Conservation (phyloP, 2,113 vertebrate species). For the Nannobrachium achirus region DNA sequence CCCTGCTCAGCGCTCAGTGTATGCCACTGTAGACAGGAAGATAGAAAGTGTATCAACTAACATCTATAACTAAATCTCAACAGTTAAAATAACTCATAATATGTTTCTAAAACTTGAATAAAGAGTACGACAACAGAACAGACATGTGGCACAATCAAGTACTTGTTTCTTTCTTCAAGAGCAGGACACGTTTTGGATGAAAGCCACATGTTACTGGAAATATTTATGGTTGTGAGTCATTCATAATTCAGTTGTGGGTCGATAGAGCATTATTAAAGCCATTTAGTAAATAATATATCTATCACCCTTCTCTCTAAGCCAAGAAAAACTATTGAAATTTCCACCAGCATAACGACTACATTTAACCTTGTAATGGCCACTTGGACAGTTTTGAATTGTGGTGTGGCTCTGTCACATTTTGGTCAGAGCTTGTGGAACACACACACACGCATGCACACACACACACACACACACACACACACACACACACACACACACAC, state of each 20-base stretch:
- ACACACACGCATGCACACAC: too few species aligned
- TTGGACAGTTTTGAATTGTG: conserved; percentile 7
- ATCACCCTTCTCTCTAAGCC: neutral
- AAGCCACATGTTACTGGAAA: conserved; percentile 23
- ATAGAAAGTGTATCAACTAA: too few species aligned
- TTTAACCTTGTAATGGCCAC: conserved; percentile 14
- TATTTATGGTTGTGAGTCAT: conserved; percentile 9
- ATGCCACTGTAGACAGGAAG: too few species aligned
- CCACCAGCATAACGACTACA: conserved; percentile 6
- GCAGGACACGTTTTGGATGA: conserved; percentile 12
- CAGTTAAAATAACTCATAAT: too few species aligned
- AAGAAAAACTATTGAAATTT: neutral
- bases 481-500: too few species aligned
- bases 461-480: too few species aligned
- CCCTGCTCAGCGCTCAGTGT: too few species aligned
- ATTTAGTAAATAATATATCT: conserved; percentile 21
- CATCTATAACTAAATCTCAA: too few species aligned
- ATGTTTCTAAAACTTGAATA: too few species aligned
- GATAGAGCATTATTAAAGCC: conserved; percentile 20
- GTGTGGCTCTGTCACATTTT: neutral
- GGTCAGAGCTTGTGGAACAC: too few species aligned
- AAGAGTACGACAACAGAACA: too few species aligned
- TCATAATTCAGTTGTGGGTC: conserved; percentile 38
- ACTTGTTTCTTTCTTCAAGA: neutral
- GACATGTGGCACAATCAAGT: too few species aligned